Evolutionary conservation across 2,888 invertebrate genomes (phyloP).

Genomic region (Acleris laterana): DNA sequence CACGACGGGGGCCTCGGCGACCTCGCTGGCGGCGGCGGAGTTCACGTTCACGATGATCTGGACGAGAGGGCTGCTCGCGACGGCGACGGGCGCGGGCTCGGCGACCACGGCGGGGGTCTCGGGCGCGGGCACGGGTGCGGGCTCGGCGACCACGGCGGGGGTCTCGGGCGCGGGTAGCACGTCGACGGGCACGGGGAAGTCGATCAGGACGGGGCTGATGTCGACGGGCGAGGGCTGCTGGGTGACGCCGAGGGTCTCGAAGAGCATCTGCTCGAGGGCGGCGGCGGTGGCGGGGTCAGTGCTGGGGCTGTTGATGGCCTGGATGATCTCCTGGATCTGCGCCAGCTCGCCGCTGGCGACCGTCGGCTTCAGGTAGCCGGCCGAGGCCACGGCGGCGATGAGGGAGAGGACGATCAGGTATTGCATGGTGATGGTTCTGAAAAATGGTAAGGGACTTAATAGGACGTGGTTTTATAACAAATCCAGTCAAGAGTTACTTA

Average conservation of each 20-base stretch:
- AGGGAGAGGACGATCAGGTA: slow-evolving; percentile 62
- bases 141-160: slow-evolving; percentile 12
- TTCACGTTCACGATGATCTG: slow-evolving; percentile 39
- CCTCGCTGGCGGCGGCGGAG: slow-evolving; percentile 27
- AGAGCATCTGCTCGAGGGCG: slow-evolving; percentile 44
- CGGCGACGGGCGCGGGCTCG: slow-evolving; percentile 33
- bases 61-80: slow-evolving; percentile 36
- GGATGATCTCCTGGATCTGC: slow-evolving; percentile 54
- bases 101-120: neutral
- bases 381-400: slow-evolving; percentile 63
- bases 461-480: neutral
- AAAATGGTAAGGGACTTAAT: slow-evolving; percentile 6
- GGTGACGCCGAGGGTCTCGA: slow-evolving; percentile 44
- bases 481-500: neutral
- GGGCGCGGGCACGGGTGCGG: slow-evolving; percentile 36
- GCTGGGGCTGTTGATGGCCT: slow-evolving; percentile 63
- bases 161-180: slow-evolving; percentile 38
- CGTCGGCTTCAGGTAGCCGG: slow-evolving; percentile 47
- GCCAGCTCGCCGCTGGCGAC: slow-evolving; percentile 41
- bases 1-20: neutral
- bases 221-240: slow-evolving; percentile 43
- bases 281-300: slow-evolving; percentile 61
- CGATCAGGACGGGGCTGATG: slow-evolving; percentile 46
- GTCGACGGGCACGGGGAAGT: slow-evolving; percentile 23
- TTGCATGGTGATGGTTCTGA: slow-evolving; percentile 64